A percentile compares a stretch with the other conserved stretches of the same genome.
Conservation (phyloP, 1,140 invertebrate genomes). For the Chelonus insularis region DNA sequence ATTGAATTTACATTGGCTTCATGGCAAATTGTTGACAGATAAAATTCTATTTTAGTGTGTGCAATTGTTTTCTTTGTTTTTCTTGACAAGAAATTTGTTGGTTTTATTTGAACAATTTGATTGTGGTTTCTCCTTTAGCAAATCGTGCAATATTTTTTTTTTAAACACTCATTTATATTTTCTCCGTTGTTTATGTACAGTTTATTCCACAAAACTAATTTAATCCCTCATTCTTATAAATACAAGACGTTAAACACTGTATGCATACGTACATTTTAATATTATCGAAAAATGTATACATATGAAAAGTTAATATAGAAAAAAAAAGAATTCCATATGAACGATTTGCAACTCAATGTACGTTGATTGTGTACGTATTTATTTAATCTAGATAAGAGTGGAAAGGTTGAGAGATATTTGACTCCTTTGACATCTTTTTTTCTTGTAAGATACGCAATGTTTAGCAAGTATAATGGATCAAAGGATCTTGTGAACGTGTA, state of each 20-base stretch:
- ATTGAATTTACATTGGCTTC: slow-evolving; percentile 26
- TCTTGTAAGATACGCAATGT: neutral
- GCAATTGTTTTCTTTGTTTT: neutral
- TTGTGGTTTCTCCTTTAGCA: slow-evolving; percentile 46
- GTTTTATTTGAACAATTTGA: slow-evolving; percentile 41
- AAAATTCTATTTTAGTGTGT: too few species aligned
- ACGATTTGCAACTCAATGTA: slow-evolving; percentile 12
- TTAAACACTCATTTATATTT: slow-evolving; percentile 46
- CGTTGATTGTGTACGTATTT: neutral
- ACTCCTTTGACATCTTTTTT: neutral
- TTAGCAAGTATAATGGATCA: neutral
- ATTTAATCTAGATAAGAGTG: slow-evolving; percentile 15
- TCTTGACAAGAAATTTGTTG: neutral
- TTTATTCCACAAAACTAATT: slow-evolving; percentile 20
- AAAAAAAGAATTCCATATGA: slow-evolving; percentile 16
- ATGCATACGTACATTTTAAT: slow-evolving; percentile 28
- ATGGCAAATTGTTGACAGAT: neutral
- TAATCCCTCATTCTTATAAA: slow-evolving; percentile 33
- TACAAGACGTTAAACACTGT: slow-evolving; percentile 29
- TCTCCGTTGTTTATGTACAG: slow-evolving; percentile 32
- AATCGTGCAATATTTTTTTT: slow-evolving; percentile 35
- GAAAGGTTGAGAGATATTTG: slow-evolving; percentile 22
- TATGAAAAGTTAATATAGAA: slow-evolving; percentile 20
- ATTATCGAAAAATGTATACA: slow-evolving; percentile 26
- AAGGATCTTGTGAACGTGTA: neutral